Evolutionary conservation across 2,888 invertebrate species (phyloP).

Genomic region (Drosophila buzzatii): DNA sequence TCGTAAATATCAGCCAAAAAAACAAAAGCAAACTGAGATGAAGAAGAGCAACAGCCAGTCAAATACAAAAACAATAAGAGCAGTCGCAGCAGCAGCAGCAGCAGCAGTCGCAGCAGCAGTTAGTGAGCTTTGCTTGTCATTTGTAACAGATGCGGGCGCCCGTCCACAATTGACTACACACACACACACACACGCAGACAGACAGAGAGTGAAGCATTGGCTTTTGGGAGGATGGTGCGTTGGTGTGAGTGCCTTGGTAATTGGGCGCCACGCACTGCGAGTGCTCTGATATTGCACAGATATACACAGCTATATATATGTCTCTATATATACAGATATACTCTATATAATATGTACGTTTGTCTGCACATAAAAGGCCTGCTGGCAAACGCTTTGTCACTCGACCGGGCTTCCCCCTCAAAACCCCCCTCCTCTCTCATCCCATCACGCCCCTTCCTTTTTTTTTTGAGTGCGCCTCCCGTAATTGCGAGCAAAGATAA

Average conservation of each 20-base stretch:
- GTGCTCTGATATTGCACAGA: conserved; percentile 31
- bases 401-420: neutral
- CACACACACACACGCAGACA: neutral
- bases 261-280: conserved; percentile 53
- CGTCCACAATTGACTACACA: conserved; percentile 71
- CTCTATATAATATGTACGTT: conserved; percentile 13
- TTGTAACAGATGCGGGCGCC: conserved; percentile 80
- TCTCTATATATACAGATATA: conserved; percentile 3
- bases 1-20: conserved; percentile 41
- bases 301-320: conserved; percentile 17
- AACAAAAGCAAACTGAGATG: neutral
- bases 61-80: conserved; percentile 11
- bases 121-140: conserved; percentile 59
- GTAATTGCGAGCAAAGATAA: conserved; percentile 80
- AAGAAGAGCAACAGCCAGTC: conserved; percentile 26
- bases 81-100: conserved; percentile 1
- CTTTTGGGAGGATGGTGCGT: neutral
- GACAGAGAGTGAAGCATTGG: conserved; percentile 4
- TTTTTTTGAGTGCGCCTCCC: conserved; percentile 24
- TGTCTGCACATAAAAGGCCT: conserved; percentile 30
- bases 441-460: neutral
- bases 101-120: conserved; percentile 11
- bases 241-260: conserved; percentile 45
- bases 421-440: neutral
- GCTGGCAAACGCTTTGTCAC: conserved; percentile 40